Evolutionary conservation across 2,113 vertebrate genomes (phyloP).

Genomic region (Pycnonotus jocosus): DNA sequence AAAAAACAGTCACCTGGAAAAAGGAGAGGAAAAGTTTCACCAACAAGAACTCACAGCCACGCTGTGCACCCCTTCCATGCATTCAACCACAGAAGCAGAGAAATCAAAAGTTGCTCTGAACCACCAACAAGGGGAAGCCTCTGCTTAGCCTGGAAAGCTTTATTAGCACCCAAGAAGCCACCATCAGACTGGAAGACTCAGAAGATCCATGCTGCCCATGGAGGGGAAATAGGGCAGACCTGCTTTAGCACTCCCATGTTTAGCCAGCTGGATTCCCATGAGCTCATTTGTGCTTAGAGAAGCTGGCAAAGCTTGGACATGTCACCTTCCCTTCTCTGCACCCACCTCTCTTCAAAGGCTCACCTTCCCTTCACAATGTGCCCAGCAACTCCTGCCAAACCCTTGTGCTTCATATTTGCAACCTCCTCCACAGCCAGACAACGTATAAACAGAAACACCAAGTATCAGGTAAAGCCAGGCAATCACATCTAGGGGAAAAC

Average conservation of each 20-base stretch:
- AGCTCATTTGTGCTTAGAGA: background rate
- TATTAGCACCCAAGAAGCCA: background rate
- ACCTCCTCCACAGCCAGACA: background rate
- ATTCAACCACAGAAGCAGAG: background rate
- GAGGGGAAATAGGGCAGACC: background rate
- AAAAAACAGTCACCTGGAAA: slow-evolving; percentile 61
- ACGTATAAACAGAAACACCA: background rate
- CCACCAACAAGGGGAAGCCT: background rate
- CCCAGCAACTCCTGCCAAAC: background rate
- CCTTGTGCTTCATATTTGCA: background rate
- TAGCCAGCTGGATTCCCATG: background rate
- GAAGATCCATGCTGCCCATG: background rate
- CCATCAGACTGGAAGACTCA: background rate
- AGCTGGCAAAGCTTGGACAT: background rate
- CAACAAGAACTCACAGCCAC: background rate
- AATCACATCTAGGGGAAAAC: background rate
- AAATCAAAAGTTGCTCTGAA: background rate
- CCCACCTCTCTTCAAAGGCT: background rate
- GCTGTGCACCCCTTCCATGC: background rate
- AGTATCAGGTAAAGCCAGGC: background rate
- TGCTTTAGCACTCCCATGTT: background rate
- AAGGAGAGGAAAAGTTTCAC: background rate
- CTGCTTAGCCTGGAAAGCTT: background rate
- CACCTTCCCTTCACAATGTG: background rate
- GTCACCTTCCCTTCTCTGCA: background rate